These are phyloP conservation scores for Furnarius figulus DNA, from an alignment of 2,113 vertebrate genomes.

Conservation along the genomic window DNA sequence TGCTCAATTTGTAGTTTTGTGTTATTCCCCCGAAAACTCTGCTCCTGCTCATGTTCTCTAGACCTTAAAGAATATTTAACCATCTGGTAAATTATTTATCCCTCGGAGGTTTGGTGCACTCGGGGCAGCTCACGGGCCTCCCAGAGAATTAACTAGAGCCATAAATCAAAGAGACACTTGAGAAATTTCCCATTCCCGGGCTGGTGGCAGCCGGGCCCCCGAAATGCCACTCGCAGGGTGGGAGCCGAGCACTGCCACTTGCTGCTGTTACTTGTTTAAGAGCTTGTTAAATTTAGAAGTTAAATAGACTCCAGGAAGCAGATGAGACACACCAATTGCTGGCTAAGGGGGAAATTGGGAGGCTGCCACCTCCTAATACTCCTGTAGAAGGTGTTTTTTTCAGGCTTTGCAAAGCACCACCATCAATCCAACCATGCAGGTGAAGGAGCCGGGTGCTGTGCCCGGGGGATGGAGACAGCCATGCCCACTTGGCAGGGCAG, in stretches of 20 bases:
- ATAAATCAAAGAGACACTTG: slow-evolving; percentile 79
- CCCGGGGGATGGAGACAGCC: not conserved
- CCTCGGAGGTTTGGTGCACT: slow-evolving; percentile 46
- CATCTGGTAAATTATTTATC: slow-evolving; percentile 80
- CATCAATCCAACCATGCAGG: not conserved
- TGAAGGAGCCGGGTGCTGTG: not conserved
- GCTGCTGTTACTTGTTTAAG: slow-evolving; percentile 19
- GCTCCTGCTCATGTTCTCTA: slow-evolving; percentile 32
- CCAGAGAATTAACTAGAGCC: slow-evolving; percentile 76
- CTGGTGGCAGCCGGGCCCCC: slow-evolving; percentile 9
- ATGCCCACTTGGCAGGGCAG: not conserved
- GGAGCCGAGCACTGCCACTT: slow-evolving; percentile 11
- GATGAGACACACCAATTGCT: not conserved
- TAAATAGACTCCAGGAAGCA: slow-evolving; percentile 11
- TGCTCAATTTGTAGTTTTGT: not conserved
- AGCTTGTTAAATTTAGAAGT: slow-evolving; percentile 44
- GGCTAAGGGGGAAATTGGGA: not conserved
- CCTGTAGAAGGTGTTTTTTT: not conserved
- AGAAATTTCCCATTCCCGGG: slow-evolving; percentile 66
- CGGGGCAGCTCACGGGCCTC: slow-evolving; percentile 68
- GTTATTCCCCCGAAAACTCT: not conserved
- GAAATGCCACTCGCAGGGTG: slow-evolving; percentile 11
- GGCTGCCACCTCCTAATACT: not conserved
- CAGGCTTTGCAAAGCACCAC: not conserved
- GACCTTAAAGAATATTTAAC: slow-evolving; percentile 75